Percentiles rank a stretch among this genome's conserved stretches.
phyloP scores from a whole-genome alignment of 2,113 vertebrate genomes.

The Ascaphus truei region DNA sequence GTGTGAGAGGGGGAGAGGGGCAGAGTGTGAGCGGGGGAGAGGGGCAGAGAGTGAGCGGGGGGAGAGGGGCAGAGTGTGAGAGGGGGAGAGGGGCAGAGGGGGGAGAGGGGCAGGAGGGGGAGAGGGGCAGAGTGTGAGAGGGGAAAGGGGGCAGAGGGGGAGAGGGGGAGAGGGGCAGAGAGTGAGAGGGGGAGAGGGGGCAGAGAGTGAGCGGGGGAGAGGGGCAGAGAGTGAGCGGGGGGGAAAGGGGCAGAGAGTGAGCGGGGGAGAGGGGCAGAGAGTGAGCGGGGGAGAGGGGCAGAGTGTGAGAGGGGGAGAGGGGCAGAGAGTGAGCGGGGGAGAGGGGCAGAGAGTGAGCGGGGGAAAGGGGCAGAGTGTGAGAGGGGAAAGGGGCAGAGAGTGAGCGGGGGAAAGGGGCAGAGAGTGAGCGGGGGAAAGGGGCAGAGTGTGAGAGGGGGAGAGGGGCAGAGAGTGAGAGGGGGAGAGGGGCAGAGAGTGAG shows the following conservation, averaged over 20 bases:
- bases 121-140: not conserved
- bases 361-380: constrained; percentile 12
- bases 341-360: accelerated
- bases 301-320: not conserved
- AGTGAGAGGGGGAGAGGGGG: not conserved
- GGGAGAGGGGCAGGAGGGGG: no score
- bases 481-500: not conserved
- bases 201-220: not conserved
- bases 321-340: not conserved
- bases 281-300: not conserved
- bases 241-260: not conserved
- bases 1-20: not conserved
- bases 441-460: not conserved
- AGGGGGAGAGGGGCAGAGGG: not conserved
- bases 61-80: constrained; percentile 29
- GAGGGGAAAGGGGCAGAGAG: not conserved
- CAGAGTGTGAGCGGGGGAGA: constrained; percentile 20
- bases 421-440: not conserved
- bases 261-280: not conserved
- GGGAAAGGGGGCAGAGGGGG: not conserved
- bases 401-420: constrained; percentile 19
- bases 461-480: not conserved
- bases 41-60: not conserved
- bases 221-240: not conserved
- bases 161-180: not conserved